Base-by-base conservation (phyloP, 2,113 vertebrate genomes). In the Pipa parva region DNA sequence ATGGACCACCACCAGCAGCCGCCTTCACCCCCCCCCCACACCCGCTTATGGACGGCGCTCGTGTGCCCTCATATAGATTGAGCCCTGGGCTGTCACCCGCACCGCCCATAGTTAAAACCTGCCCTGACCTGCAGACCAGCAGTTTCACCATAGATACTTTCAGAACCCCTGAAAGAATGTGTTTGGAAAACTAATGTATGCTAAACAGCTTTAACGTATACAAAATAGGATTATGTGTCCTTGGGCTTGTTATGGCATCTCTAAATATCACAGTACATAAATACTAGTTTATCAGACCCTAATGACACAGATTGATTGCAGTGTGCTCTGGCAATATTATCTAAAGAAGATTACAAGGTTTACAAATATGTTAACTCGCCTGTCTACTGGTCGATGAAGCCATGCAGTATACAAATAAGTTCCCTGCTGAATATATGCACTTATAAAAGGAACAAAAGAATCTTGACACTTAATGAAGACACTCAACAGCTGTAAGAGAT, bases 401-500 rank as follows among this genome's bases (percentile, higher is more conserved):
- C 12, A 1, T 8, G 11, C 18, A 49, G 2, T 22, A 49, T 49
- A 20, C 18, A 20, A 49, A 20, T 49, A 49, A 49, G 7, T 49
- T 5, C 20, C 13, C 10, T 42, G 10, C 17, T 42, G 39, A 42
- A 8, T 42, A 15, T 42, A 42, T n/a, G 17, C 46, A 15, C 22
- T 48, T 7, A 46, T 48, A 48, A 61, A 61, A 26, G 24, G 1
- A 51, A 52, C 20, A 25, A 63, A 17, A n/a, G 33, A 17, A 21
- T 29, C n/a, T 48, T n/a, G 10, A 15, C 37, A 31, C 21, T 20
- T 33, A 6, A 25, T 13, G 27, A 28, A 36, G 42, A 58, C 22
- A 26, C 1, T 10, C 21, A 13, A 29, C 63, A 58, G 54, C 42
- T 67, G 63, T 54, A 18, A 12, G 48, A 21, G 33, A 55, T 64